Base-by-base conservation (phyloP, 2,797 vertebrate genomes). In the Eidolon dupreanum region DNA sequence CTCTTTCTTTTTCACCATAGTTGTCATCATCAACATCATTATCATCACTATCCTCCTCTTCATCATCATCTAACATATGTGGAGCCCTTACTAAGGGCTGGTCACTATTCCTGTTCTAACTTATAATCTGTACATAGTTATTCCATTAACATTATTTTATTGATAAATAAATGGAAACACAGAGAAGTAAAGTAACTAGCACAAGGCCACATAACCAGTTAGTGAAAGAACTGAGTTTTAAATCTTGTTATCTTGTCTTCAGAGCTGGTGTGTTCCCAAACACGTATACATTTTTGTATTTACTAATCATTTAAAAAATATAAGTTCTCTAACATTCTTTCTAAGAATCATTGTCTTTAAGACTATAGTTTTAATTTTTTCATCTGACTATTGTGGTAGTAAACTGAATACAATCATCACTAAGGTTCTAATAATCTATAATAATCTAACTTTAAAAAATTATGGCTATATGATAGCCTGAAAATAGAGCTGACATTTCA, bases 341-440 rank as follows among this genome's bases (percentile, higher is more conserved):
- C 46, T 95, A 53, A 88, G 41, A 81, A 90, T 93, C 17, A 77
- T 61, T 85, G 22, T 4, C 9, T 43, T 79, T 84, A 70, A 71
- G 46, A 15, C 11, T 71, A 83, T 82, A 55, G 55, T 63, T 63
- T 96, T 61, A 68, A 65, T 95, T 92, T 92, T 95, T 15, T 93
- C 36, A 49, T 93, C 20, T 41, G 43, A 4, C 3, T 77, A n/a
- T 87, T 95, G 71, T 26, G 36, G 7, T 87, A 26, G 28, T 57
- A 2, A 90, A 59, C 20, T 96, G 22, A 87, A 53, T 68, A 65
- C 11, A 46, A 53, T 90, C 10, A 93, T 77, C 38, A 87, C 19
- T 65, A 90, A 93, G 53, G 0, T 74, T 77, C 49, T 82, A 77
- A 90, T 84, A 53, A 90, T 20, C 7, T 41, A 65, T 43, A 49